Base-by-base conservation (phyloP, 2,888 invertebrate species). In the Resseliella maxima region DNA sequence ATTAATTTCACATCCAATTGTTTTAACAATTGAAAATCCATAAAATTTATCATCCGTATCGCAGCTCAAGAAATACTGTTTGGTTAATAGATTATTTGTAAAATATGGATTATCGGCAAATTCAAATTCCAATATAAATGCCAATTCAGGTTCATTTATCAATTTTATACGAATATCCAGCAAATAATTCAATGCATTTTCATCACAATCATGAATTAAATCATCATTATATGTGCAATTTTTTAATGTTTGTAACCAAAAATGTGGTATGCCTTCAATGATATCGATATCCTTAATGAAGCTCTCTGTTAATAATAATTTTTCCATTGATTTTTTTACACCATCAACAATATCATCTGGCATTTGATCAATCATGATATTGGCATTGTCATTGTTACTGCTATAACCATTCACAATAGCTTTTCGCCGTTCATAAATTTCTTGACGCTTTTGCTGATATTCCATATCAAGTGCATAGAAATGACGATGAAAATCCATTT, bases 101-200 rank as follows among this genome's bases (percentile, higher is more conserved):
- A 72, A 72, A 15, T 31, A 72, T 72, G 72, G 72, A 72, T 72
- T 72, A 31, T 31, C 1, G 31, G 31, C 72, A 31, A 72, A 72
- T 31, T 72, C 72, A 31, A 72, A 72, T 72, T 72, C 72, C 72
- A 72, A 18, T 35, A 35, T 72, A 72, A 72, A 72, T 31, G 72
- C 2, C 31, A 72, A 12, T 15, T 72, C 72, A 0, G 72, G 72
- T 18, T 72, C 31, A 15, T 72, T 72, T 3, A n/a, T 15, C 35
- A 72, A 18, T 3, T 15, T 72, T 1, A 72, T 35, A 15, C 31
- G 21, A 18, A 72, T 31, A 18, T 72, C 72, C 1, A 1, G 10
- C 15, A 72, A 72, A 15, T 72, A 72, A 2, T 2, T 27, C 35
- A 72, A n/a, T n/a, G 35, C 72, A 0, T 72, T 15, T 72, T 72